Evolutionary conservation across 2,113 vertebrate genomes (phyloP).

Genomic region (Bufo bufo): DNA sequence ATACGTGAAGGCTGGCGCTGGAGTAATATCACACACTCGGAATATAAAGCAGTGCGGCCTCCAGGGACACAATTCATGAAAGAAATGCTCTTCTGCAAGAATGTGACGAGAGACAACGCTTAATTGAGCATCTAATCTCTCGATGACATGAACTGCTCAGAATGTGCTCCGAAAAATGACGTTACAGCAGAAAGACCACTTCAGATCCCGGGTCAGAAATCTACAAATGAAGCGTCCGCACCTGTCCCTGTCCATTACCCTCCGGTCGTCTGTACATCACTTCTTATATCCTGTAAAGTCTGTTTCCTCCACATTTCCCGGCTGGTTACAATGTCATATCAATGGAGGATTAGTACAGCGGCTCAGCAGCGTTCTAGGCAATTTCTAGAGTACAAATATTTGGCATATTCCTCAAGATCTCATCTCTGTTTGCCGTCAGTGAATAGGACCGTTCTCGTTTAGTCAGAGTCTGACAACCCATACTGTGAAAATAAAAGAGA

Average conservation of each 20-base stretch:
- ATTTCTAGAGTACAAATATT: no score
- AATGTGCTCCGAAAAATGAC: not conserved
- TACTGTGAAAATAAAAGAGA: no score
- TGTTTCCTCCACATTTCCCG: not conserved
- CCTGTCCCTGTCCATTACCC: not conserved
- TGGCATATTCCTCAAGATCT: no score
- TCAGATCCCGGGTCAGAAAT: not conserved
- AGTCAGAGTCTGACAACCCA: no score
- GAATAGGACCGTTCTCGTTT: no score
- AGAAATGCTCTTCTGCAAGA: constrained; percentile 8
- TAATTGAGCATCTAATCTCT: constrained; percentile 48
- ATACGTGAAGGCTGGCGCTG: constrained; percentile 13
- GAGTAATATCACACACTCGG: constrained; percentile 14
- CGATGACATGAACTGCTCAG: constrained; percentile 38
- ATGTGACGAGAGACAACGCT: constrained; percentile 31
- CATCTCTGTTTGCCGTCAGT: no score
- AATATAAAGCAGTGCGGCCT: constrained; percentile 15
- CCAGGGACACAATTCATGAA: constrained; percentile 10
- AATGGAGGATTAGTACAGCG: not conserved
- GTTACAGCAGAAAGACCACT: not conserved
- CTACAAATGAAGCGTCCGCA: not conserved
- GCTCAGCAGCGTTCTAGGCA: no score
- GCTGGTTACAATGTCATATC: not conserved
- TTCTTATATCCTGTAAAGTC: not conserved
- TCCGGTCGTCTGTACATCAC: not conserved